Evolutionary conservation across 2,113 vertebrate species (phyloP), one percentile per base, ranked within the genome.

Genomic region (Esox niger): DNA sequence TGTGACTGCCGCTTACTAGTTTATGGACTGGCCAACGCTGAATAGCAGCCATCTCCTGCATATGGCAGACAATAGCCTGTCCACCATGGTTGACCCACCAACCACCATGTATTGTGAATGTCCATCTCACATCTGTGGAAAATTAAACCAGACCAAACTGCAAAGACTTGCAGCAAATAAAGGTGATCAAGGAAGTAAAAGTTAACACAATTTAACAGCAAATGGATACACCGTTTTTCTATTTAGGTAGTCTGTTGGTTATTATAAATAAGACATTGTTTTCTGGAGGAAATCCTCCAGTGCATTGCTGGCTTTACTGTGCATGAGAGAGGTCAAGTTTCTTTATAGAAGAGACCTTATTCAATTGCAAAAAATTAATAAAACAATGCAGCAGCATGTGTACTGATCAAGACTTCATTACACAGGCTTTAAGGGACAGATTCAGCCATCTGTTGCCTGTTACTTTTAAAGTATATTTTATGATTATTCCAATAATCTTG

Each of bases 171-270:
- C 32, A 68, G 69, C 56, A 49, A 76, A 70, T 77, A 62, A 61
- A 87, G 64, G 85, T 90, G 87, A 87, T 87, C 84, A 25, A 6
- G 62, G 73, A 77, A 73, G 73, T 65, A 66, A 66, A 81, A 75
- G 56, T 84, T 74, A 85, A 73, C 62, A 62, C 76, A 5, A 21
- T 76, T 80, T 81, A 71, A 76, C 80, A 75, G 74, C 62, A 69
- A 81, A 87, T 32, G 30, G 74, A 46, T 49, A 74, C 72, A 62
- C 64, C 7, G 70, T 64, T 47, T 74, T 68, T 76, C 62, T 35
- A 38, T 76, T 71, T 63, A 2, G 49, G 15, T 33, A 61, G 10
- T 29, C 52, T 38, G 11, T 27, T 15, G n/a, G n/a, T n/a, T n/a
- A n/a, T n/a, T 11, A 8, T 25, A 68, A n/a, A n/a, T 20, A 26